Evolutionary conservation across 2,113 vertebrate genomes (phyloP).

Genomic region (Athene noctua): DNA sequence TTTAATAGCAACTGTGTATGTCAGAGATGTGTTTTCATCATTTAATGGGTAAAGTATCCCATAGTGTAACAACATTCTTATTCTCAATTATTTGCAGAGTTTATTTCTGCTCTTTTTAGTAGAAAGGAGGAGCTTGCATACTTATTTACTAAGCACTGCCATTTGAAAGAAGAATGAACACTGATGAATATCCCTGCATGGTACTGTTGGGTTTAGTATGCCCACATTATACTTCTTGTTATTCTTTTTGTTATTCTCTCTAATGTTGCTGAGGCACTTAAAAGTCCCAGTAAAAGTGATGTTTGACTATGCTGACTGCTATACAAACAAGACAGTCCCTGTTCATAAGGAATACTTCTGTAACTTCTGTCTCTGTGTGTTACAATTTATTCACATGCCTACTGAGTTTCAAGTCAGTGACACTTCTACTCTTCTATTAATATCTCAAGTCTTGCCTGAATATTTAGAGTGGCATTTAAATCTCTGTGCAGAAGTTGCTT

Average conservation of each 20-base stretch:
- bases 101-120: not conserved
- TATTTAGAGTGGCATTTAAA: not conserved
- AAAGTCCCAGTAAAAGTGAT: not conserved
- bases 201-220: not conserved
- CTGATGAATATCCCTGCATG: not conserved
- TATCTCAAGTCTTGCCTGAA: not conserved
- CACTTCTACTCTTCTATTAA: not conserved
- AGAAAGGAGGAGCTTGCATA: not conserved
- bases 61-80: not conserved
- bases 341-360: not conserved
- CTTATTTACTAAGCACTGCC: not conserved
- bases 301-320: not conserved
- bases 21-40: not conserved
- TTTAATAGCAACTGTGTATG: not conserved
- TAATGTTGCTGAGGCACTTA: not conserved
- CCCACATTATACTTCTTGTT: not conserved
- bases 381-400: slow-evolving; percentile 7
- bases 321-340: not conserved
- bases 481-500: not conserved
- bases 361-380: not conserved
- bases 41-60: not conserved
- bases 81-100: not conserved
- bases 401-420: not conserved
- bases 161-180: not conserved
- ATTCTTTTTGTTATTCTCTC: not conserved